phyloP scores from a whole-genome alignment of 2,113 vertebrate genomes.

The Nothoprocta pentlandii region DNA sequence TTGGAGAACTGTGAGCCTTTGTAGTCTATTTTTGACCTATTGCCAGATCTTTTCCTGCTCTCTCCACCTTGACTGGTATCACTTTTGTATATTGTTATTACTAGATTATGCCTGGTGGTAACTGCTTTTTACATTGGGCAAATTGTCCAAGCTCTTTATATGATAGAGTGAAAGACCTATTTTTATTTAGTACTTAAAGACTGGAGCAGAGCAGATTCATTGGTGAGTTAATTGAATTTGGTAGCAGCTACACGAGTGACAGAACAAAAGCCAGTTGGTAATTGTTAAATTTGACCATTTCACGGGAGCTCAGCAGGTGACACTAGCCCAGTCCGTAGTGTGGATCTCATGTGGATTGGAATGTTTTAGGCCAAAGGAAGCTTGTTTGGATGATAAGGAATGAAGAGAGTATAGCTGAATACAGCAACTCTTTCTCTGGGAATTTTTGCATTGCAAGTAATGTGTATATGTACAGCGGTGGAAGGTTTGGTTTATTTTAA shows the following conservation, averaged over 20 bases:
- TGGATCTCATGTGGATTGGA: accelerated
- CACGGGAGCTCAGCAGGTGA: background rate
- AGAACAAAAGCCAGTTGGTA: accelerated
- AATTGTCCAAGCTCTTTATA: background rate
- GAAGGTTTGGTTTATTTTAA: background rate
- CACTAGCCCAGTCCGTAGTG: accelerated
- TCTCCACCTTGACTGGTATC: background rate
- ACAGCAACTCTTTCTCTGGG: background rate
- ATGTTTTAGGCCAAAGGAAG: background rate
- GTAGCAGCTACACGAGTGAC: accelerated
- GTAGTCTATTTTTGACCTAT: accelerated
- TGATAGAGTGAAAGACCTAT: background rate
- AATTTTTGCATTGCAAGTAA: constrained; percentile 20
- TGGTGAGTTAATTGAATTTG: accelerated
- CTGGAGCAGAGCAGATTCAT: accelerated
- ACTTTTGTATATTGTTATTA: background rate
- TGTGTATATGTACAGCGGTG: constrained; percentile 53
- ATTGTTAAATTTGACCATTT: accelerated
- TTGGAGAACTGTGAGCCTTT: background rate
- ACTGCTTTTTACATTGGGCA: background rate
- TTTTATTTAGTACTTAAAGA: background rate
- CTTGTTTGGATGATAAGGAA: background rate
- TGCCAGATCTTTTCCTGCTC: background rate
- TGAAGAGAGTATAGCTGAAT: accelerated
- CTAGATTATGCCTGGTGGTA: accelerated